These are phyloP conservation scores for Tragulus kanchil DNA, from an alignment of 2,113 vertebrate species.

Conservation along the genomic window DNA sequence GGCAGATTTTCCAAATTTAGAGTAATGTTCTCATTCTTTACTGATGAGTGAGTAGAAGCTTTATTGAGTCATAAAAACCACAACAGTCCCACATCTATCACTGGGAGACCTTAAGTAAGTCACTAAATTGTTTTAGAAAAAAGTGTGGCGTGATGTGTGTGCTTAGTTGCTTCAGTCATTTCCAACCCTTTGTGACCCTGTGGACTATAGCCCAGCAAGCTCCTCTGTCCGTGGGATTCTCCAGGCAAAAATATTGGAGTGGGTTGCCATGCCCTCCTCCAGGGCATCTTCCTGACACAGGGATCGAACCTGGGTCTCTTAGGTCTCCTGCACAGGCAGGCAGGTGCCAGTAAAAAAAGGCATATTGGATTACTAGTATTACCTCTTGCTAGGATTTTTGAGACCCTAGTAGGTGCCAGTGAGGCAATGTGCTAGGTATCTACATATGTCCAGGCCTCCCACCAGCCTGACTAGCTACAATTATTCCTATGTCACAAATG, in stretches of 20 bases:
- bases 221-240: no score
- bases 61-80: neutral
- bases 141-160: no score
- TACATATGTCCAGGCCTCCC: neutral
- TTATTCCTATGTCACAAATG: neutral
- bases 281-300: no score
- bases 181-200: no score
- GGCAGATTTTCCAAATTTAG: constrained; percentile 29
- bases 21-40: neutral
- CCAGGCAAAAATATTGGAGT: no score
- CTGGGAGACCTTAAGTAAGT: neutral
- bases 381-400: neutral
- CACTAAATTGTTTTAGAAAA: no score
- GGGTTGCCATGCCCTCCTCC: no score
- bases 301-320: no score
- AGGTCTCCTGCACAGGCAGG: no score
- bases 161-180: no score
- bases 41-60: neutral
- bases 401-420: neutral
- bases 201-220: no score
- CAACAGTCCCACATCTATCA: neutral
- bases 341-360: no score
- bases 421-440: neutral
- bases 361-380: neutral
- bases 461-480: neutral